A percentile compares a stretch with the other conserved stretches of the same genome.
These are phyloP conservation scores for Rhagium mordax DNA, from an alignment of 2,888 invertebrate genomes.

Conservation along the genomic window DNA sequence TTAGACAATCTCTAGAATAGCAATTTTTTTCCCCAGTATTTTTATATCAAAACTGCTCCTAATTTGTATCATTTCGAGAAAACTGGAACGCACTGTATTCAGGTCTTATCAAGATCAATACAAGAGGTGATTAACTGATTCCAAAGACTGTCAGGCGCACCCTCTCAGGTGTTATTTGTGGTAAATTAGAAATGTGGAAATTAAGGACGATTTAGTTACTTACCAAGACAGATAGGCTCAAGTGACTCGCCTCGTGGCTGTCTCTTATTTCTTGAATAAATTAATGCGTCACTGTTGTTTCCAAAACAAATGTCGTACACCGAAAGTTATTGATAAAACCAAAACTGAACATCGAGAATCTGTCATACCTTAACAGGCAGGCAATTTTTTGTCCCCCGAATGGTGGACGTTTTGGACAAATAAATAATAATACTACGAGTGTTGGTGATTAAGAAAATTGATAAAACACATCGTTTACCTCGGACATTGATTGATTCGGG, in stretches of 20 bases:
- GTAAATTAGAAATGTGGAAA: neutral
- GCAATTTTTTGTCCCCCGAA: slow-evolving; percentile 55
- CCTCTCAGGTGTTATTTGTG: neutral
- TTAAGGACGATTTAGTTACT: neutral
- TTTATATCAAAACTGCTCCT: too few relatives aligned
- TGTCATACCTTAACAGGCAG: slow-evolving; percentile 55
- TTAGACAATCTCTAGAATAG: too few relatives aligned
- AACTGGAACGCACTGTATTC: too few relatives aligned
- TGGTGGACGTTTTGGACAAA: slow-evolving; percentile 57
- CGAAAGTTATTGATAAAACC: slow-evolving; percentile 57
- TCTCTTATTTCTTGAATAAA: slow-evolving; percentile 11
- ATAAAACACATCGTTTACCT: slow-evolving; percentile 62
- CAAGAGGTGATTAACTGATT: too few relatives aligned
- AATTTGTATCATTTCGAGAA: too few relatives aligned
- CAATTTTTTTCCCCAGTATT: too few relatives aligned
- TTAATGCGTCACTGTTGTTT: neutral
- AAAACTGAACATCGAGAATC: slow-evolving; percentile 55
- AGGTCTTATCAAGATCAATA: too few relatives aligned
- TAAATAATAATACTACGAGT: slow-evolving; percentile 61
- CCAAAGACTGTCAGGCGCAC: too few relatives aligned
- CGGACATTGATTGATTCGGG: slow-evolving; percentile 63
- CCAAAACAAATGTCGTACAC: slow-evolving; percentile 57
- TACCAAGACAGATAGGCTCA: neutral
- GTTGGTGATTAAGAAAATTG: slow-evolving; percentile 62
- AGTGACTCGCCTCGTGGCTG: neutral